A percentile compares a stretch with the other conserved stretches of the same genome.
Conservation (phyloP, 2,797 vertebrate genomes). For the Phoxinus dragarum region DNA sequence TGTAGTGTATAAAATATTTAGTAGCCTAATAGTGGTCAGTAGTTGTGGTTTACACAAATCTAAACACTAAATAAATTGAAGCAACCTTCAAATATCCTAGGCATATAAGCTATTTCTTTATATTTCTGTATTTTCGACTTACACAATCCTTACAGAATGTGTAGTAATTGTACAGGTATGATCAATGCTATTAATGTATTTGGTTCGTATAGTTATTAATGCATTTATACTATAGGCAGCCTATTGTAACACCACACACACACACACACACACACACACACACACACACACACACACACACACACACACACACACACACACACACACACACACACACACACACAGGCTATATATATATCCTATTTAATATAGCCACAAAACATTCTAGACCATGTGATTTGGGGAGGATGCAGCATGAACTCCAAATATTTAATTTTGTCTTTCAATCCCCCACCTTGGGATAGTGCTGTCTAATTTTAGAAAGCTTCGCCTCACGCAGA, state of each 20-base stretch:
- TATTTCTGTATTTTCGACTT: not conserved
- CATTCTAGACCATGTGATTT: not conserved
- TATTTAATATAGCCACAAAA: not conserved
- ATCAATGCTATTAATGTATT: no score
- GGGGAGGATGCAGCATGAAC: not conserved
- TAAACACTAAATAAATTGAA: not conserved
- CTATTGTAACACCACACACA: no score
- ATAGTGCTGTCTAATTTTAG: conserved; percentile 50
- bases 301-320: no score
- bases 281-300: no score
- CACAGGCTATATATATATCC: no score
- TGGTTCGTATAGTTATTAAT: not conserved
- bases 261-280: no score
- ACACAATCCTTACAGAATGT: not conserved
- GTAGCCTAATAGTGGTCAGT: no score
- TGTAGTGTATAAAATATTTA: not conserved
- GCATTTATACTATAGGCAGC: not conserved
- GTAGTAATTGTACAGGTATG: not conserved
- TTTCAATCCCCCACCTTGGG: conserved; percentile 30
- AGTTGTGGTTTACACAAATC: not conserved
- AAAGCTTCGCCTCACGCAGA: conserved; percentile 44
- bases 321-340: no score
- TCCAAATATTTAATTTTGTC: conserved; percentile 9
- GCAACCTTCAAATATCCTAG: not conserved
- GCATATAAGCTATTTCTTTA: not conserved